These are phyloP conservation scores for Dasyornis broadbenti DNA, from an alignment of 2,113 vertebrate genomes.

Conservation along the genomic window DNA sequence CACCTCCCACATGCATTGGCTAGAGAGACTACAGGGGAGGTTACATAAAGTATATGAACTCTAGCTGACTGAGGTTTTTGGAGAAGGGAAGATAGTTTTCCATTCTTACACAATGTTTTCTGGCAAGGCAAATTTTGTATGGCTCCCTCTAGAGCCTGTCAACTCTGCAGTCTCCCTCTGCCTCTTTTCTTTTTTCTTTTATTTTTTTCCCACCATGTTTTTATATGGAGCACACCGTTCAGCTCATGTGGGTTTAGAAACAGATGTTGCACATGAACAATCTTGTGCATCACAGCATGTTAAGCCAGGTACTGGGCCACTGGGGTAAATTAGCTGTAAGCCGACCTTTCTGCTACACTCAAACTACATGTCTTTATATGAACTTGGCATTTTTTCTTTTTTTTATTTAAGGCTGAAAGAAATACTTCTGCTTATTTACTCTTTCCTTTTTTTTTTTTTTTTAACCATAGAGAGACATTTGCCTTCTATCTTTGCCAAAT, in stretches of 20 bases:
- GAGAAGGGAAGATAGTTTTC: neutral
- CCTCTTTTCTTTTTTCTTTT: neutral
- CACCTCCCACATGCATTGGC: neutral
- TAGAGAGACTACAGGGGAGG: neutral
- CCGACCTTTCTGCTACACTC: neutral
- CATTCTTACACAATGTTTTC: neutral
- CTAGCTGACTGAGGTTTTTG: neutral
- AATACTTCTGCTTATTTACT: neutral
- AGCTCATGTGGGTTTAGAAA: neutral
- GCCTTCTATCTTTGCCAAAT: constrained; percentile 51
- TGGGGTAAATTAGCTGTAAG: neutral
- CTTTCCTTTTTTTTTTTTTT: constrained; percentile 12
- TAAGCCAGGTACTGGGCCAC: neutral
- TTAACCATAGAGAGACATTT: constrained; percentile 39
- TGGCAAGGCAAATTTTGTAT: neutral
- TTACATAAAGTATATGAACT: neutral
- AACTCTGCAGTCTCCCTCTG: neutral
- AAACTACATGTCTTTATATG: neutral
- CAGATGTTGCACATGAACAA: neutral
- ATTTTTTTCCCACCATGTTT: neutral
- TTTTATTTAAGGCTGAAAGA: neutral
- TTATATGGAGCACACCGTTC: neutral
- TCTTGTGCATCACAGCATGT: neutral
- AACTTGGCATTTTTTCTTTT: neutral
- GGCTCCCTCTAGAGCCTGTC: neutral